Base-by-base conservation (phyloP, 2,888 invertebrate species). In the Lomographa bimaculata region DNA sequence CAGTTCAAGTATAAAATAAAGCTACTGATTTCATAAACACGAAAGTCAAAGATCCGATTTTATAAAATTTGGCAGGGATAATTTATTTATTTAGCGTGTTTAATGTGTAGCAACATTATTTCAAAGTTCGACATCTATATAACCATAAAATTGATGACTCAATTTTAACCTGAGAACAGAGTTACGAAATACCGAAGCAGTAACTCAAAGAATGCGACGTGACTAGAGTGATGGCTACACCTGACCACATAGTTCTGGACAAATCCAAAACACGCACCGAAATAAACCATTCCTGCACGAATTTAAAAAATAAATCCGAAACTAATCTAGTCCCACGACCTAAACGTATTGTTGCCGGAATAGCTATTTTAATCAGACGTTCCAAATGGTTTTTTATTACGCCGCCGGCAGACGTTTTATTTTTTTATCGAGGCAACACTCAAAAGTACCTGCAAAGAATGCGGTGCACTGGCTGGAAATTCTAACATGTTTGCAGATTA, bases 291-390 rank as follows among this genome's bases (percentile, higher is more conserved):
- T 70, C 68, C 62, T 59, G 56, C 58, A 64, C 67, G 68, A 71
- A 65, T 60, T 53, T 57, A 66, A 74, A 77, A 81, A 81, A 77
- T 71, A 69, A 71, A 67, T 45, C 80, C 82, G 79, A 76, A 82
- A 78, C 86, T 72, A 86, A 87, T 87, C 72, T 66, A 71, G 64
- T 67, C 65, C 66, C 81, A 81, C 83, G 84, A 81, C 69, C 67
- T 62, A 60, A 45, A 62, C 56, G 58, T 57, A 53, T 49, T 39
- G 46, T 52, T 40, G 29, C 43, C 44, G 54, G 59, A 59, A 62
- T 66, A 56, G 66, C 70, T 73, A 74, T 79, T 81, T 81, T 81
- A 82, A 85, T 83, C 83, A 79, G 79, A 75, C 74, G 84, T 85
- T 85, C 81, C 79, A 67, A 61, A 71, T 69, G 64, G 60, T 66